Evolutionary conservation across 2,888 invertebrate species (phyloP).

Genomic region (Digitonthophagus gazella): DNA sequence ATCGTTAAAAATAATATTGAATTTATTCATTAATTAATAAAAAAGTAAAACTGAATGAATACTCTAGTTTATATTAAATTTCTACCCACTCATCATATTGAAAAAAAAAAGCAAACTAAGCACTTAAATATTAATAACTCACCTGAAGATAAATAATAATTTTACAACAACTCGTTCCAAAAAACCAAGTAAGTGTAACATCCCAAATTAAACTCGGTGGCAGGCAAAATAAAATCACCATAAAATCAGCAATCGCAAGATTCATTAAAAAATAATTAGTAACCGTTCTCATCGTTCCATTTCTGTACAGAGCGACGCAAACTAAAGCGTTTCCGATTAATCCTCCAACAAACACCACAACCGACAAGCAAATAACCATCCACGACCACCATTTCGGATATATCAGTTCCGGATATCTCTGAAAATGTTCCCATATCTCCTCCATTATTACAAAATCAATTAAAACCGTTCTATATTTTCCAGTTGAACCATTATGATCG

Average conservation of each 20-base stretch:
- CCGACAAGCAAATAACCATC: constrained; percentile 73
- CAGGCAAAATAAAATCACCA: constrained; percentile 85
- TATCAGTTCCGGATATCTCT: constrained; percentile 63
- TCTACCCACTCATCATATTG: too few species aligned
- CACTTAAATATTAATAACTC: constrained; percentile 42
- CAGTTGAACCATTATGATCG: too few species aligned
- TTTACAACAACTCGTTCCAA: constrained; percentile 83
- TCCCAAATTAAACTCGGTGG: constrained; percentile 89
- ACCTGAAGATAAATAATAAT: constrained; percentile 89
- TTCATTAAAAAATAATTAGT: constrained; percentile 94
- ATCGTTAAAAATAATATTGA: too few species aligned
- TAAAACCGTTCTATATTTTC: too few species aligned
- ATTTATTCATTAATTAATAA: too few species aligned
- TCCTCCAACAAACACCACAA: constrained; percentile 77
- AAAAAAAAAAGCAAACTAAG: not conserved
- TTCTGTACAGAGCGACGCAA: constrained; percentile 84
- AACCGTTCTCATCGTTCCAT: constrained; percentile 86
- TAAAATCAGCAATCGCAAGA: constrained; percentile 81
- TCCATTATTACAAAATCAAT: constrained; percentile 5
- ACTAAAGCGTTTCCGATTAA: constrained; percentile 85
- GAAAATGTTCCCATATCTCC: constrained; percentile 56
- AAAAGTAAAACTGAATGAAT: not conserved
- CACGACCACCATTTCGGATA: constrained; percentile 73
- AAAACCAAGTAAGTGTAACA: constrained; percentile 91
- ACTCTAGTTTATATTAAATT: too few species aligned